Percentiles rank a stretch among this genome's conserved stretches.
These are phyloP conservation scores for Achatina immaculata DNA, from an alignment of 1,140 invertebrate species.

Conservation along the genomic window DNA sequence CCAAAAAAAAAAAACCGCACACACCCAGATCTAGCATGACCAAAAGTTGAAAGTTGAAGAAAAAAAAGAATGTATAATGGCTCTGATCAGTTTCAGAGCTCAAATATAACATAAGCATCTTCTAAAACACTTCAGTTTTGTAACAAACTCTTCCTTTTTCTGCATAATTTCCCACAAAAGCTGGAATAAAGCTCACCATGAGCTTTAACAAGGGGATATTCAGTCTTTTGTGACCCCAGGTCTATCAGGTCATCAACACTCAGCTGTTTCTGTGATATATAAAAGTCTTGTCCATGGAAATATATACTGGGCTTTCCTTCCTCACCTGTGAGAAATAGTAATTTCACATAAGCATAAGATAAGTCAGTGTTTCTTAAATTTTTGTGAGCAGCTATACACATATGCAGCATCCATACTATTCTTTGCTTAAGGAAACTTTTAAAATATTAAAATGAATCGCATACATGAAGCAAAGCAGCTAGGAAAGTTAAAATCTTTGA, in stretches of 20 bases:
- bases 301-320: neutral
- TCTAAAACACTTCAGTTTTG: too few species aligned
- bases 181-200: neutral
- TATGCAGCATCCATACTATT: too few species aligned
- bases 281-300: neutral
- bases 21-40: neutral
- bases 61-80: neutral
- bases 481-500: too few species aligned
- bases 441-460: too few species aligned
- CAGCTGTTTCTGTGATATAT: neutral
- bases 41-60: neutral
- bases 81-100: neutral
- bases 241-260: neutral
- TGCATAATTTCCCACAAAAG: neutral
- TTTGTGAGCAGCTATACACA: too few species aligned
- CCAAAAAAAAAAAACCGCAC: neutral
- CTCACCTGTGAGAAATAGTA: too few species aligned
- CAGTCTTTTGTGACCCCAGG: neutral
- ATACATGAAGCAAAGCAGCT: too few species aligned
- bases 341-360: too few species aligned
- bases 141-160: neutral
- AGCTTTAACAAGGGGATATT: slow-evolving; percentile 9
- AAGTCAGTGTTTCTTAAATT: too few species aligned
- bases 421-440: too few species aligned
- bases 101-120: too few species aligned